A percentile compares a stretch with the other conserved stretches of the same genome.
phyloP scores from a whole-genome alignment of 1,140 invertebrate species.

The Drosophila grimshawi region DNA sequence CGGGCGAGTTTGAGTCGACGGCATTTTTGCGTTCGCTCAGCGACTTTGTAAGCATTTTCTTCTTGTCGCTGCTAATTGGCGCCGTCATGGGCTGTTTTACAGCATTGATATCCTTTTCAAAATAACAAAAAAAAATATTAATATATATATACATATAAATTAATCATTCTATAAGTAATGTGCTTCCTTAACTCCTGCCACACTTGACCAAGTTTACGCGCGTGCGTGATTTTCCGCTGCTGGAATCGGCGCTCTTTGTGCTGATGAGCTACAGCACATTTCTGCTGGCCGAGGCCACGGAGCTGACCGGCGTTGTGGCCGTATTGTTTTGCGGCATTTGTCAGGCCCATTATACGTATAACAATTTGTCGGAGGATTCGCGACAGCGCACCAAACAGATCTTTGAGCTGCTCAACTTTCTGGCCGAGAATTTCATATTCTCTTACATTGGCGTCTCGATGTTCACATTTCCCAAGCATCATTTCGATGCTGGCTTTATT shows the following conservation, averaged over 20 bases:
- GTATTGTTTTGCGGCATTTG: slow-evolving; percentile 99
- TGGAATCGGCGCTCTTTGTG: slow-evolving; percentile 98
- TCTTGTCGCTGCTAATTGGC: slow-evolving; percentile 95
- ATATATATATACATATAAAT: slow-evolving; percentile 40
- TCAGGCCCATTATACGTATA: slow-evolving; percentile 99
- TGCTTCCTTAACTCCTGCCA: slow-evolving; percentile 71
- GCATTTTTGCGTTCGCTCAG: slow-evolving; percentile 95
- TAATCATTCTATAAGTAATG: background rate
- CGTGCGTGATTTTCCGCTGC: slow-evolving; percentile 96
- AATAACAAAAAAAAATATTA: slow-evolving; percentile 7
- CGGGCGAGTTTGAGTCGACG: slow-evolving; percentile 93
- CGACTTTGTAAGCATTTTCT: slow-evolving; percentile 96
- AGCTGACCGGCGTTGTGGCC: slow-evolving; percentile 98
- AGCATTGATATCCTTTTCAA: slow-evolving; percentile 89
- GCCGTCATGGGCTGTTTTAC: slow-evolving; percentile 96
- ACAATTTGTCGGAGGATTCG: slow-evolving; percentile 96
- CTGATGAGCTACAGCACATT: slow-evolving; percentile 99
- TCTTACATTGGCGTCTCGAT: slow-evolving; percentile 99
- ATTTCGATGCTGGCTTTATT: slow-evolving; percentile 96
- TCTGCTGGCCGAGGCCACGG: slow-evolving; percentile 96
- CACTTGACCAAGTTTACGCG: slow-evolving; percentile 98
- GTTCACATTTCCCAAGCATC: slow-evolving; percentile 98
- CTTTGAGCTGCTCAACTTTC: slow-evolving; percentile 97
- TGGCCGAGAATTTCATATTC: slow-evolving; percentile 99
- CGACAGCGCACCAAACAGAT: slow-evolving; percentile 96